Percentiles rank a stretch among this genome's conserved stretches.
Evolutionary conservation across 1,140 invertebrate genomes (phyloP).

Genomic region (Drosophila santomea): DNA sequence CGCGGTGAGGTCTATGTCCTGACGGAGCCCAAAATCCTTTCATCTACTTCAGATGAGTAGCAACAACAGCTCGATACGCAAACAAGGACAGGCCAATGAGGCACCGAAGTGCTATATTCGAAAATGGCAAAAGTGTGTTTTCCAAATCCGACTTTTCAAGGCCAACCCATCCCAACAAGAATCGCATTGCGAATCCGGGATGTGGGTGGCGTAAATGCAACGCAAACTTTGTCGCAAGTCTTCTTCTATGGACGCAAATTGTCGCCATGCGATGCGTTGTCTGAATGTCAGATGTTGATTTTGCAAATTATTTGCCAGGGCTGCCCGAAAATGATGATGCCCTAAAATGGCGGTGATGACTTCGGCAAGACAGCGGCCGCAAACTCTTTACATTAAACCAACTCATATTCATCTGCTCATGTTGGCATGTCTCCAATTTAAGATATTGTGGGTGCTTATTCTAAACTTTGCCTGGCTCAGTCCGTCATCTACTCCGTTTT

Average conservation of each 20-base stretch:
- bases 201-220: slow-evolving; percentile 8
- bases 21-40: slow-evolving; percentile 68
- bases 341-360: slow-evolving; percentile 56
- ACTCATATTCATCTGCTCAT: background rate
- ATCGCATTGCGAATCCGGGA: background rate
- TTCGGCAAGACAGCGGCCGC: slow-evolving; percentile 49
- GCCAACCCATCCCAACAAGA: slow-evolving; percentile 41
- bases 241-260: slow-evolving; percentile 58
- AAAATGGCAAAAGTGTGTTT: slow-evolving; percentile 83
- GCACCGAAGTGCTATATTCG: slow-evolving; percentile 74
- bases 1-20: slow-evolving; percentile 28
- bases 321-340: slow-evolving; percentile 66
- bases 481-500: slow-evolving; percentile 5
- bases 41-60: slow-evolving; percentile 76
- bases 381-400: slow-evolving; percentile 13
- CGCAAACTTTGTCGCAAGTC: slow-evolving; percentile 57
- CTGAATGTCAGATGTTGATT: slow-evolving; percentile 72
- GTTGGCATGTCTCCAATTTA: slow-evolving; percentile 35
- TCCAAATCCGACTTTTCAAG: slow-evolving; percentile 82
- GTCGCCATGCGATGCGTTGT: slow-evolving; percentile 49
- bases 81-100: slow-evolving; percentile 34
- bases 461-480: slow-evolving; percentile 63
- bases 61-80: slow-evolving; percentile 68
- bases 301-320: slow-evolving; percentile 78
- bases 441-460: slow-evolving; percentile 64